A percentile compares a stretch with the other conserved stretches of the same genome.
These are phyloP conservation scores for Therioaphis trifolii DNA, from an alignment of 2,888 invertebrate genomes.

Conservation along the genomic window DNA sequence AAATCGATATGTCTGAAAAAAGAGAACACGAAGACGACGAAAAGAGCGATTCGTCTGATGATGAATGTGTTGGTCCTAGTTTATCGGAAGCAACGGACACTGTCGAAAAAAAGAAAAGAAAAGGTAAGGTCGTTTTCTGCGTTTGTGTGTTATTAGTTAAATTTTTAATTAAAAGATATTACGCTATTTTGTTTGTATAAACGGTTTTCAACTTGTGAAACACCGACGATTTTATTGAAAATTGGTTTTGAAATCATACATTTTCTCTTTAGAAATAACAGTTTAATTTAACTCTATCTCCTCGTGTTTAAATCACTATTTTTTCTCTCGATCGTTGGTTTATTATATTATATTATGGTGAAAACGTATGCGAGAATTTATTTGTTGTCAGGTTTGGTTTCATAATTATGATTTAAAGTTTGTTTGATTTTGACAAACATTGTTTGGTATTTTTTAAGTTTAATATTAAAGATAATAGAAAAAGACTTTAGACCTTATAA, in stretches of 20 bases:
- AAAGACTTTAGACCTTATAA: too few species aligned
- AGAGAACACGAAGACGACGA: conserved; percentile 39
- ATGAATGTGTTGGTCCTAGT: conserved; percentile 54
- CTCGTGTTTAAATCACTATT: too few species aligned
- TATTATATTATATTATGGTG: too few species aligned
- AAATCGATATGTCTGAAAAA: conserved; percentile 45
- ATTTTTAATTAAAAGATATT: not conserved
- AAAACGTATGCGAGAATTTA: too few species aligned
- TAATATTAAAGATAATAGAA: too few species aligned
- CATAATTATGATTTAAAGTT: too few species aligned
- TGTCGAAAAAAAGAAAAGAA: conserved; percentile 51
- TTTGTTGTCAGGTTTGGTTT: too few species aligned
- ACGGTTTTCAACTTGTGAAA: not conserved
- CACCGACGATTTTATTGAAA: too few species aligned
- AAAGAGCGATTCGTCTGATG: not conserved
- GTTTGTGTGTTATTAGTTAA: not conserved
- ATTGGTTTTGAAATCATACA: not conserved
- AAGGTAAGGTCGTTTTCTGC: conserved; percentile 23
- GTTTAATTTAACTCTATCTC: not conserved
- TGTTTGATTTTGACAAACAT: too few species aligned
- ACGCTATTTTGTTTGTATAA: not conserved
- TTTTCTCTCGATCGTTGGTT: too few species aligned
- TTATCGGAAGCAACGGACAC: conserved; percentile 28
- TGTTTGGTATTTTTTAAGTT: too few species aligned
- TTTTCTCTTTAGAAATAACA: not conserved